phyloP scores from a whole-genome alignment of 2,113 vertebrate genomes.

The Notarius quadriscutis region DNA sequence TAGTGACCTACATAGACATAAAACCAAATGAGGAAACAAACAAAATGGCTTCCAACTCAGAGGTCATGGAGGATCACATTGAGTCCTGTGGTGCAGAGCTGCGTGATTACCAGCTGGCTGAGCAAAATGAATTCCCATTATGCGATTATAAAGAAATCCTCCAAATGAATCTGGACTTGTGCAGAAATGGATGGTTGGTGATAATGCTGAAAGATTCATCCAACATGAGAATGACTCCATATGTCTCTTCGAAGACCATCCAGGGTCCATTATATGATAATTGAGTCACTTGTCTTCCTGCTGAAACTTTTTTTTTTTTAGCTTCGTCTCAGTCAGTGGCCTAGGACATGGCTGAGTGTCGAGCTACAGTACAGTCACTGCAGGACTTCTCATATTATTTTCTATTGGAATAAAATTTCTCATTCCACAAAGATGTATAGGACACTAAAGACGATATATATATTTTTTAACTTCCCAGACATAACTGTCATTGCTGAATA shows the following conservation, averaged over 20 bases:
- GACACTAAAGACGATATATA: not conserved
- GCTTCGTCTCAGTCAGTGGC: not conserved
- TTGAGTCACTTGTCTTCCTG: slow-evolving; percentile 50
- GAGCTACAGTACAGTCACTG: not conserved
- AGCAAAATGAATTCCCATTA: slow-evolving; percentile 24
- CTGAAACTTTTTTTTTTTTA: slow-evolving; percentile 18
- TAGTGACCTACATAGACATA: not conserved
- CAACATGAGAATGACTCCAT: slow-evolving; percentile 30
- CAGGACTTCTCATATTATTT: not conserved
- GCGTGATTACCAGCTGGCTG: slow-evolving; percentile 3
- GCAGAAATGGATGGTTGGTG: slow-evolving; percentile 26
- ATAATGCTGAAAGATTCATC: slow-evolving; percentile 34
- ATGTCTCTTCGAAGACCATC: slow-evolving; percentile 40
- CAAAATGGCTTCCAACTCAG: not conserved
- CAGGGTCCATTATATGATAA: slow-evolving; percentile 49
- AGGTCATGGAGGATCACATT: not conserved
- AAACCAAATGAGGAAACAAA: slow-evolving; percentile 10
- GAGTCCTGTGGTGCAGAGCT: not conserved
- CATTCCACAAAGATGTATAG: not conserved
- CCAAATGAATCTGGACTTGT: not conserved
- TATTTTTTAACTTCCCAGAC: not conserved
- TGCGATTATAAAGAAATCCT: slow-evolving; percentile 20
- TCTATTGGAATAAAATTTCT: not conserved
- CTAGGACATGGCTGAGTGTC: not conserved
- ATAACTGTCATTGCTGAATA: not conserved